These are phyloP conservation scores for Trichogramma dendrolimi DNA, from an alignment of 2,888 invertebrate species.

Conservation along the genomic window DNA sequence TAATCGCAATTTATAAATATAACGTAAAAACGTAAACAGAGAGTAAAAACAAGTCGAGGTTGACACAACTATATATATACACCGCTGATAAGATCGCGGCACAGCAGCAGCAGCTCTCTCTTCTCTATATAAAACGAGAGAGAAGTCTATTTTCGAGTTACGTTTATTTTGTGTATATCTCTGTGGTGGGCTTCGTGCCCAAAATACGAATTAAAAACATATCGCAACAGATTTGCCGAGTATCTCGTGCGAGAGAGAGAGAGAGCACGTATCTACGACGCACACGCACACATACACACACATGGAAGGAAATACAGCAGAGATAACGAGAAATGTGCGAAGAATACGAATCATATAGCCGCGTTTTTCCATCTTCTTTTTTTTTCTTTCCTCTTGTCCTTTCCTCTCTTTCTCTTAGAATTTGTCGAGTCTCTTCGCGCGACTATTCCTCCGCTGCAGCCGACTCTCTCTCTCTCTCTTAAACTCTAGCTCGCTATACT, in stretches of 20 bases:
- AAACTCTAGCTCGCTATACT: not conserved
- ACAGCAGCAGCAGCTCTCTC: too few relatives aligned
- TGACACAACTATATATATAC: too few relatives aligned
- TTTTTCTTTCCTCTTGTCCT: slow-evolving; percentile 1
- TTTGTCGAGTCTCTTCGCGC: not conserved
- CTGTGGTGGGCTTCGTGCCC: slow-evolving; percentile 34
- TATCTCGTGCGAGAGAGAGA: too few relatives aligned
- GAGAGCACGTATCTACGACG: too few relatives aligned
- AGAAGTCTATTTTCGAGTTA: too few relatives aligned
- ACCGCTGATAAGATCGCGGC: too few relatives aligned
- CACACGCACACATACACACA: too few relatives aligned
- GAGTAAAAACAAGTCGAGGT: too few relatives aligned
- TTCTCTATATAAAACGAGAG: too few relatives aligned
- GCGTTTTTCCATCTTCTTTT: slow-evolving; percentile 7
- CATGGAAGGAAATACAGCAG: slow-evolving; percentile 35
- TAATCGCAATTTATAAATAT: too few relatives aligned
- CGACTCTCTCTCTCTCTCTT: not conserved
- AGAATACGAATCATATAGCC: slow-evolving; percentile 45
- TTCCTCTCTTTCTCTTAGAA: not conserved
- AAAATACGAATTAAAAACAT: slow-evolving; percentile 46
- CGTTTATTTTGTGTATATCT: slow-evolving; percentile 21
- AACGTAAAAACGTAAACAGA: too few relatives aligned
- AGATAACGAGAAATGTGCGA: slow-evolving; percentile 47
- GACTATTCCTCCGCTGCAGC: not conserved
- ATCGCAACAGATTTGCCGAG: too few relatives aligned